Conservation (phyloP, 2,797 vertebrate species). For the Sebastes baramenuke region DNA sequence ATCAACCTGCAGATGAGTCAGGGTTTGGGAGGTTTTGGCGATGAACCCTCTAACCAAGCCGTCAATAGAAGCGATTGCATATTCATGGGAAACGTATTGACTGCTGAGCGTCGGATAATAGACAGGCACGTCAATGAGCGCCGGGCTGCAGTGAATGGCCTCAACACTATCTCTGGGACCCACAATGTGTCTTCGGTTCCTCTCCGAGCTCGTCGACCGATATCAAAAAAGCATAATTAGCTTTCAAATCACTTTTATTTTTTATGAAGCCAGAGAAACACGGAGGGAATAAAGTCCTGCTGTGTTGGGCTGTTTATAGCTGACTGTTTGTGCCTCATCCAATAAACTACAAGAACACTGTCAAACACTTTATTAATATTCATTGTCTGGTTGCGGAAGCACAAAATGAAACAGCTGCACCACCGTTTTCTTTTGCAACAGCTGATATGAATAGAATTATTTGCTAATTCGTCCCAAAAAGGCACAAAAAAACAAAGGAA, state of each 20-base stretch:
- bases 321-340: background rate
- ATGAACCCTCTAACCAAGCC: background rate
- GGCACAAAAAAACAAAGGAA: background rate
- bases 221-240: slow-evolving; percentile 12
- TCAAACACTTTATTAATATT: background rate
- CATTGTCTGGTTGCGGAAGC: background rate
- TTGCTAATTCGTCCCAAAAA: background rate
- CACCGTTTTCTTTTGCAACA: background rate
- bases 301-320: background rate
- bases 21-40: background rate
- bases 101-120: slow-evolving; percentile 62
- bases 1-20: slow-evolving; percentile 9
- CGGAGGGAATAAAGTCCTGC: background rate
- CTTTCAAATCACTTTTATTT: background rate
- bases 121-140: slow-evolving; percentile 53
- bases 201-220: background rate
- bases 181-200: background rate
- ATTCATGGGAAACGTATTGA: slow-evolving; percentile 71
- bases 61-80: slow-evolving; percentile 52
- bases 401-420: background rate
- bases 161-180: slow-evolving; percentile 20
- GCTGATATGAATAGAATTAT: too few species aligned
- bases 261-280: background rate
- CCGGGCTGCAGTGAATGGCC: slow-evolving; percentile 4
- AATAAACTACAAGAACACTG: background rate